phyloP scores from a whole-genome alignment of 2,888 invertebrate species.

The Scaptomyza tumidula region DNA sequence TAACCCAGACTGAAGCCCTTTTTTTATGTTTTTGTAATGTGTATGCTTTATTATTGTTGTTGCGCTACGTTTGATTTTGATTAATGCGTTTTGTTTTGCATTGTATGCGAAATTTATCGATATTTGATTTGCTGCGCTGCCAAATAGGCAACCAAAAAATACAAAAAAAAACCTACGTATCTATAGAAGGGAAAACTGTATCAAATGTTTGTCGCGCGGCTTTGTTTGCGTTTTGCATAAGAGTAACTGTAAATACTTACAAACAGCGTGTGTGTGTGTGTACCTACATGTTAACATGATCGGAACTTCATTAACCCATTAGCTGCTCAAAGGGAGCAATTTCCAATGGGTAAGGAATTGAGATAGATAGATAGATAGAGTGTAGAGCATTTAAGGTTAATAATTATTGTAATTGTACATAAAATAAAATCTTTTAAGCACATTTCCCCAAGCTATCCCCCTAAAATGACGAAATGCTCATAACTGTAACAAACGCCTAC shows the following conservation, averaged over 20 bases:
- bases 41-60: conserved; percentile 35
- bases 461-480: not conserved
- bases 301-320: conserved; percentile 49
- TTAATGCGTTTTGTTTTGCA: conserved; percentile 68
- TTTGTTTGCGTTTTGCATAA: conserved; percentile 78
- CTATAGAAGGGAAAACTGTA: conserved; percentile 53
- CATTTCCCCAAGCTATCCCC: not conserved
- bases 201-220: conserved; percentile 76
- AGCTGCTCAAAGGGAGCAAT: not conserved
- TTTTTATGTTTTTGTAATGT: conserved; percentile 22
- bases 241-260: conserved; percentile 15
- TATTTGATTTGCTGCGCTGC: conserved; percentile 71
- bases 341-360: not conserved
- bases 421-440: too few relatives aligned
- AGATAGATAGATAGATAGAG: too few relatives aligned
- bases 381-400: too few relatives aligned
- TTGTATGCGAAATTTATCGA: conserved; percentile 75
- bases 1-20: conserved; percentile 51
- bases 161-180: not conserved
- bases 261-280: conserved; percentile 1
- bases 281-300: conserved; percentile 35
- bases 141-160: conserved; percentile 34
- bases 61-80: conserved; percentile 53
- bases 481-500: conserved; percentile 36
- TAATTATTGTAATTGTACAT: too few relatives aligned